Evolutionary conservation across 1,140 invertebrate species (phyloP).

Genomic region (Drosophila subpulchrella): DNA sequence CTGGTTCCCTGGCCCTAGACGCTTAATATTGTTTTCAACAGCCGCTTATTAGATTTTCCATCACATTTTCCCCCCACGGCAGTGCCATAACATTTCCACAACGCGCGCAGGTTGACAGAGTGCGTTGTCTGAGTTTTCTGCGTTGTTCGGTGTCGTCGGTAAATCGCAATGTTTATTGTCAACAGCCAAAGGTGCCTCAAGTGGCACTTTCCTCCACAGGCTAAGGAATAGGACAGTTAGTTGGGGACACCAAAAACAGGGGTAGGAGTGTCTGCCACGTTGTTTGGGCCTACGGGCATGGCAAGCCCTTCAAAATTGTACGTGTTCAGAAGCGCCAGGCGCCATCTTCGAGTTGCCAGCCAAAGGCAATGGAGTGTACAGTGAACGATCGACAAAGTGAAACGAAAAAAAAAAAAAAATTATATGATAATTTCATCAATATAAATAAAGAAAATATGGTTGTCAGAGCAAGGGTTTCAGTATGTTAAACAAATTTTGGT

Average conservation of each 20-base stretch:
- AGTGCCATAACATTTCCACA: conserved; percentile 16
- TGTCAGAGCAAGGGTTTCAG: too few species aligned
- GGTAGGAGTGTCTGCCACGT: conserved; percentile 2
- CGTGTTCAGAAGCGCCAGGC: conserved; percentile 30
- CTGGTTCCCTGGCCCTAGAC: conserved; percentile 17
- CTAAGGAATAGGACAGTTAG: conserved; percentile 6
- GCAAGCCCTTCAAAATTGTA: conserved; percentile 41
- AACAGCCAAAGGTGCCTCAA: conserved; percentile 75
- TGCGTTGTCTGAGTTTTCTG: conserved; percentile 50
- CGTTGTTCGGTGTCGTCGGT: conserved; percentile 33
- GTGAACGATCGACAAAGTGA: conserved; percentile 2
- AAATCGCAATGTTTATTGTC: conserved; percentile 80
- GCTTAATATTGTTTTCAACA: conserved; percentile 71
- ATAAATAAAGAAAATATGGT: too few species aligned
- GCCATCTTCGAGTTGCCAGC: conserved; percentile 35
- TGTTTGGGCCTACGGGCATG: conserved; percentile 33
- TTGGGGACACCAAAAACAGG: neutral
- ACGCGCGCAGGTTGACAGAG: conserved; percentile 51
- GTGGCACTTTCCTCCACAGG: conserved; percentile 56
- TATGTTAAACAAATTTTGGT: too few species aligned
- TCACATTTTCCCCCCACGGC: conserved; percentile 1
- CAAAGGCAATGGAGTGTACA: conserved; percentile 5
- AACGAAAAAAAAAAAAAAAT: neutral
- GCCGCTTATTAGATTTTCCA: conserved; percentile 69
- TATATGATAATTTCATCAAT: too few species aligned